A percentile compares a stretch with the other conserved stretches of the same genome.
These are phyloP conservation scores for Scrobipalpa atriplicella DNA, from an alignment of 2,888 invertebrate genomes.

Conservation along the genomic window DNA sequence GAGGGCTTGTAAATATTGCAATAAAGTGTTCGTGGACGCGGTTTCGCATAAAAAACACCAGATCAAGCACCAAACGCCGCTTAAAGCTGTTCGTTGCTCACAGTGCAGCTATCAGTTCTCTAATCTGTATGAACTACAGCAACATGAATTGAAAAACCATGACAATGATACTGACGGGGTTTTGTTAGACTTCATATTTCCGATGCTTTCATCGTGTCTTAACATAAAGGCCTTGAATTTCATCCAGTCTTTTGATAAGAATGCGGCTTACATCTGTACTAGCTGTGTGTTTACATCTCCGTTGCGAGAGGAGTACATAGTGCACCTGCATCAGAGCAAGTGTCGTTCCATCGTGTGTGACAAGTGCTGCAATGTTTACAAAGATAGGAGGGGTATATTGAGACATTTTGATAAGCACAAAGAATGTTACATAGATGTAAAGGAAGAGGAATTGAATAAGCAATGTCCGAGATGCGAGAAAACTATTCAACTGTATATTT, in stretches of 20 bases:
- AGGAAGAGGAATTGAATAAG: not conserved
- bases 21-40: conserved; percentile 48
- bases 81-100: conserved; percentile 50
- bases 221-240: conserved; percentile 53
- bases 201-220: conserved; percentile 53
- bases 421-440: conserved; percentile 32
- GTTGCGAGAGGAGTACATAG: conserved; percentile 42
- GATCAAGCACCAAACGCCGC: conserved; percentile 46
- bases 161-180: conserved; percentile 48
- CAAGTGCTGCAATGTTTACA: conserved; percentile 51
- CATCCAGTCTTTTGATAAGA: conserved; percentile 39
- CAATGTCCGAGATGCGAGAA: conserved; percentile 50
- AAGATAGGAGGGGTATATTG: conserved; percentile 37
- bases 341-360: conserved; percentile 51
- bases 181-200: conserved; percentile 45
- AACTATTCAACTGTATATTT: conserved; percentile 32
- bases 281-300: conserved; percentile 44
- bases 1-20: conserved; percentile 54
- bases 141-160: conserved; percentile 48
- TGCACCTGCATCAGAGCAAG: conserved; percentile 48
- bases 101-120: conserved; percentile 51
- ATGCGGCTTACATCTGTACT: conserved; percentile 44
- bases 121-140: conserved; percentile 42
- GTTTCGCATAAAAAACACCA: conserved; percentile 46
- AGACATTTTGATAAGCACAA: conserved; percentile 41